Percentiles rank a stretch among this genome's conserved stretches.
Evolutionary conservation across 2,888 invertebrate genomes (phyloP).

Genomic region (Ellobium chinense): DNA sequence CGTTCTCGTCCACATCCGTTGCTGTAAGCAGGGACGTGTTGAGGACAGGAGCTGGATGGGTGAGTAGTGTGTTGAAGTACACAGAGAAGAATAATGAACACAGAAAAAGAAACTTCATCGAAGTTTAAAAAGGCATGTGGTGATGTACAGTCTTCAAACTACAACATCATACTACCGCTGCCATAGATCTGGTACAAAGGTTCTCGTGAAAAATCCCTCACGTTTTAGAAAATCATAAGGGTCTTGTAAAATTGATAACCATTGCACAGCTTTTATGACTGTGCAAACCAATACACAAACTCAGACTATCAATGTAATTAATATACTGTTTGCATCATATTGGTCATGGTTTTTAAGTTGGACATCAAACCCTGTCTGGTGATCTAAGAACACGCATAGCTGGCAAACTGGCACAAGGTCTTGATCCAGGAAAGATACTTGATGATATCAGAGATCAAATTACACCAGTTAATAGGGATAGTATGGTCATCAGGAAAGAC

Average conservation of each 20-base stretch:
- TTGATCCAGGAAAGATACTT: neutral
- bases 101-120: neutral
- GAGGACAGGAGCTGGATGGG: too few relatives aligned
- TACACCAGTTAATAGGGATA: neutral
- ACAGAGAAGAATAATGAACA: too few relatives aligned
- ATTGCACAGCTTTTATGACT: neutral
- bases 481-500: neutral
- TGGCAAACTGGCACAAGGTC: neutral
- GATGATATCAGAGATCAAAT: neutral
- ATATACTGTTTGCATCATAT: neutral
- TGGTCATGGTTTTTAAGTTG: neutral
- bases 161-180: neutral
- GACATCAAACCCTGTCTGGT: neutral
- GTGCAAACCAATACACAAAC: neutral
- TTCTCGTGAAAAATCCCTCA: neutral
- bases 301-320: neutral
- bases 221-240: neutral
- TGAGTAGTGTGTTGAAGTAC: too few relatives aligned
- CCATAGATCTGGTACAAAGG: neutral
- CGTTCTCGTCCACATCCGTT: too few relatives aligned
- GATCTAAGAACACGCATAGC: neutral
- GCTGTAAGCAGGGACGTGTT: too few relatives aligned
- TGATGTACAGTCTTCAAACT: neutral
- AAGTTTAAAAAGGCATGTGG: neutral
- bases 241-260: neutral